phyloP scores from a whole-genome alignment of 2,888 invertebrate species.

The Lepidochitona cinerea region DNA sequence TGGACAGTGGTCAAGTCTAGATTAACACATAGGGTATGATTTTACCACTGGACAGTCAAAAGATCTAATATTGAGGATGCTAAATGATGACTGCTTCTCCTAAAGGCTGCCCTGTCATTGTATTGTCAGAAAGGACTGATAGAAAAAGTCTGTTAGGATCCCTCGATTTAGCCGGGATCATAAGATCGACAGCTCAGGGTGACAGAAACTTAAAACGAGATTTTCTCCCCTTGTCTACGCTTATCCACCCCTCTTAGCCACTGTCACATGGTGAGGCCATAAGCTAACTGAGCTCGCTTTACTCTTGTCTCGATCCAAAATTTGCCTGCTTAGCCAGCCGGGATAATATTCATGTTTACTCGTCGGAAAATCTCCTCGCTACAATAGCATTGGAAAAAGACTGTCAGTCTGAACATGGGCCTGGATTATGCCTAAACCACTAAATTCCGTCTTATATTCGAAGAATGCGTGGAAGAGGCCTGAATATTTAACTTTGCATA shows the following conservation, averaged over 20 bases:
- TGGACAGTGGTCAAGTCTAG: too few species aligned
- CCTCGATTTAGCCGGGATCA: too few species aligned
- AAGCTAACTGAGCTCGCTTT: not conserved
- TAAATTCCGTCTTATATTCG: not conserved
- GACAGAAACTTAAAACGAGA: not conserved
- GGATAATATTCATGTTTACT: not conserved
- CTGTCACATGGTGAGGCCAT: not conserved
- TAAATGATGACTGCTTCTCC: too few species aligned
- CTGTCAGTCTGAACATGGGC: not conserved
- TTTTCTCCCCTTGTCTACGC: not conserved
- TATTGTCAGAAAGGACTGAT: too few species aligned
- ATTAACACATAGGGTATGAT: too few species aligned
- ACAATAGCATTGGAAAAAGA: not conserved
- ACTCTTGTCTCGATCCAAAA: not conserved
- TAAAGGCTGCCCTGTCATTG: too few species aligned
- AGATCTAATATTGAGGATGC: too few species aligned
- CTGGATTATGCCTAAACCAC: not conserved
- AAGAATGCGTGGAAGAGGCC: not conserved
- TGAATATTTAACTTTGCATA: not conserved
- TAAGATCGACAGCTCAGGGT: not conserved
- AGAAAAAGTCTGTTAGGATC: too few species aligned
- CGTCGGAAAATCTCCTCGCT: not conserved
- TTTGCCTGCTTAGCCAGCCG: not conserved
- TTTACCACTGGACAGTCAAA: too few species aligned
- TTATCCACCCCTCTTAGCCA: not conserved